phyloP scores from a whole-genome alignment of 2,888 invertebrate genomes.

The Belgica antarctica region DNA sequence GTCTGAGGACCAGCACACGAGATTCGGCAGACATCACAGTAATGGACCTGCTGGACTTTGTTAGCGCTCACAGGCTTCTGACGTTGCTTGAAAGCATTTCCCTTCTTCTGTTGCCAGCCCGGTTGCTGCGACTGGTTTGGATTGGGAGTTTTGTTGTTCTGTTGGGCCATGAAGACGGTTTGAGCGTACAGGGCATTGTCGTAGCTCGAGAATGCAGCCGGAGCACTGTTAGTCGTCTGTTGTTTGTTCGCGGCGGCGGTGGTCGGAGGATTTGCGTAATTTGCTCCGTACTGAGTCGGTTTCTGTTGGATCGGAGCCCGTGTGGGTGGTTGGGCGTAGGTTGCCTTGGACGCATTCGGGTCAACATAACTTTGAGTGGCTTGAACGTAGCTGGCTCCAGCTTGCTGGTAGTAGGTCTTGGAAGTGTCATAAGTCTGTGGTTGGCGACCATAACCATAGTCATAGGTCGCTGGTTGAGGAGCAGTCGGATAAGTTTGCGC shows the following conservation, averaged over 20 bases:
- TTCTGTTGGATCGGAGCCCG: slow-evolving; percentile 64
- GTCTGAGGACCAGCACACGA: slow-evolving; percentile 95
- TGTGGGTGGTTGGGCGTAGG: slow-evolving; percentile 63
- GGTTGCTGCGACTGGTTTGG: slow-evolving; percentile 56
- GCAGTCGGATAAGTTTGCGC: slow-evolving; percentile 48
- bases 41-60: slow-evolving; percentile 90
- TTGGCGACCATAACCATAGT: slow-evolving; percentile 67
- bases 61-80: slow-evolving; percentile 71
- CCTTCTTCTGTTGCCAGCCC: slow-evolving; percentile 52
- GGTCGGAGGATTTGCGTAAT: neutral
- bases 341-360: slow-evolving; percentile 50
- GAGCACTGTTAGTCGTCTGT: slow-evolving; percentile 59
- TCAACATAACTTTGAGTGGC: slow-evolving; percentile 54
- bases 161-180: slow-evolving; percentile 89
- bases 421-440: slow-evolving; percentile 76
- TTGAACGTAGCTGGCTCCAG: slow-evolving; percentile 61
- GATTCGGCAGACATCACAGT: slow-evolving; percentile 98
- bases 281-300: slow-evolving; percentile 55
- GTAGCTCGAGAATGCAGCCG: slow-evolving; percentile 79
- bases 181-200: slow-evolving; percentile 95
- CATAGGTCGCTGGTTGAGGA: slow-evolving; percentile 64
- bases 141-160: slow-evolving; percentile 55
- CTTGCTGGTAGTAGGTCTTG: slow-evolving; percentile 81
- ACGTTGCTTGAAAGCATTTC: slow-evolving; percentile 56
- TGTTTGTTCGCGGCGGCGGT: neutral